Conservation (phyloP, 2,888 invertebrate species). For the Volucella inanis region DNA sequence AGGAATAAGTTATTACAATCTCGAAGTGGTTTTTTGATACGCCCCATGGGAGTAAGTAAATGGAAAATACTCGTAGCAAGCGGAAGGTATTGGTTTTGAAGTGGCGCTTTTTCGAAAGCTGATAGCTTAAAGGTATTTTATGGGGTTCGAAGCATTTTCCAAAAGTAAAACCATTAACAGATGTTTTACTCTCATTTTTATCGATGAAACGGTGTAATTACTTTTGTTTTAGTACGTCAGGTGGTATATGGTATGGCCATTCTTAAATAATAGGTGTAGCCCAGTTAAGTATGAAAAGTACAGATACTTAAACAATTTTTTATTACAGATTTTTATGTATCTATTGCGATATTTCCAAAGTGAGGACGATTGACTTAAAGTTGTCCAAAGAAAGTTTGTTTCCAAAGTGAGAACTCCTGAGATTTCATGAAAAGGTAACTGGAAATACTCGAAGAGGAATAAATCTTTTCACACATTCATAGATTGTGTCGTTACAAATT, state of each 20-base stretch:
- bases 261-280: no score
- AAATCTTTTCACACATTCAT: no score
- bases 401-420: no score
- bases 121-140: conserved; percentile 21
- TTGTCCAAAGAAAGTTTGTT: conserved; percentile 1
- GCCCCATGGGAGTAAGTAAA: conserved; percentile 48
- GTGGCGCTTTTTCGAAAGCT: conserved; percentile 3
- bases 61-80: background rate
- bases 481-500: no score
- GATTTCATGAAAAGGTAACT: no score
- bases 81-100: background rate
- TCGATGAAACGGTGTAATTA: conserved; percentile 46
- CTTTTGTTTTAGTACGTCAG: conserved; percentile 50
- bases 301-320: background rate
- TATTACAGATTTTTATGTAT: conserved; percentile 3
- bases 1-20: conserved; percentile 50
- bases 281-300: no score
- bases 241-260: background rate
- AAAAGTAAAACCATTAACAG: conserved; percentile 32
- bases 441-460: no score
- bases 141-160: conserved; percentile 17
- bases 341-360: conserved; percentile 13
- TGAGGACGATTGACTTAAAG: conserved; percentile 29
- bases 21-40: conserved; percentile 43
- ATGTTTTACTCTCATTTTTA: conserved; percentile 43